phyloP scores from a whole-genome alignment of 92 coral and sea anemone genomes.

The Meandrina meandrites region DNA sequence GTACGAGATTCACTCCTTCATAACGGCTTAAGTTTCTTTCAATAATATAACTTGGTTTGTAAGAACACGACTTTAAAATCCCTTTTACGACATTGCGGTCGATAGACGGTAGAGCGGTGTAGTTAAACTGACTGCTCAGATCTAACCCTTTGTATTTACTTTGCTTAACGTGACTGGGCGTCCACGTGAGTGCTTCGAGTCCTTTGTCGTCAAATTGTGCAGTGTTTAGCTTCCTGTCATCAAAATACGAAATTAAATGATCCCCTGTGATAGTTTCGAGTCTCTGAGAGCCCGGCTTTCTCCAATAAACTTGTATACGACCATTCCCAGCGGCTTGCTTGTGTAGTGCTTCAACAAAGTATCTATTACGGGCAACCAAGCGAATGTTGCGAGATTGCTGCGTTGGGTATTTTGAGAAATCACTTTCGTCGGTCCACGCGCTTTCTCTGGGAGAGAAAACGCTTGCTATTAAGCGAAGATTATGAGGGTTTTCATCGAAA shows the following conservation, averaged over 20 bases:
- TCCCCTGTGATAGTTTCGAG: conserved; percentile 29
- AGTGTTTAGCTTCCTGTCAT: conserved; percentile 4
- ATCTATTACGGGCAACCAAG: conserved; percentile 6
- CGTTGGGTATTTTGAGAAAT: conserved; percentile 19
- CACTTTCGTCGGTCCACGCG: conserved; percentile 31
- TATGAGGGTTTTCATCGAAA: conserved; percentile 36
- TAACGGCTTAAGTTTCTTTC: conserved; percentile 31
- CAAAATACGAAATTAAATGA: conserved; percentile 18
- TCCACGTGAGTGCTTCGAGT: not conserved
- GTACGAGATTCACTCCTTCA: conserved; percentile 33
- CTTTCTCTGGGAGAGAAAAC: conserved; percentile 17
- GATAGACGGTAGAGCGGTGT: conserved; percentile 5
- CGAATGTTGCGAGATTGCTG: conserved; percentile 34
- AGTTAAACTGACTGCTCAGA: conserved; percentile 22
- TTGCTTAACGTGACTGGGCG: conserved; percentile 34
- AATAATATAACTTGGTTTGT: conserved; percentile 47
- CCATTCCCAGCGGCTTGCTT: conserved; percentile 27
- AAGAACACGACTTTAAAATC: conserved; percentile 23
- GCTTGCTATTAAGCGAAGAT: conserved; percentile 44
- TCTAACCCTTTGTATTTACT: conserved; percentile 2
- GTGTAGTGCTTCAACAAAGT: conserved; percentile 37
- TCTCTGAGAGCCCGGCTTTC: conserved; percentile 23
- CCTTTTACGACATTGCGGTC: conserved; percentile 18
- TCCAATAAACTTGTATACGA: conserved; percentile 31
- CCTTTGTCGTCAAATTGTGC: not conserved